phyloP scores from a whole-genome alignment of 2,888 invertebrate genomes.

The Nomada fabriciana region DNA sequence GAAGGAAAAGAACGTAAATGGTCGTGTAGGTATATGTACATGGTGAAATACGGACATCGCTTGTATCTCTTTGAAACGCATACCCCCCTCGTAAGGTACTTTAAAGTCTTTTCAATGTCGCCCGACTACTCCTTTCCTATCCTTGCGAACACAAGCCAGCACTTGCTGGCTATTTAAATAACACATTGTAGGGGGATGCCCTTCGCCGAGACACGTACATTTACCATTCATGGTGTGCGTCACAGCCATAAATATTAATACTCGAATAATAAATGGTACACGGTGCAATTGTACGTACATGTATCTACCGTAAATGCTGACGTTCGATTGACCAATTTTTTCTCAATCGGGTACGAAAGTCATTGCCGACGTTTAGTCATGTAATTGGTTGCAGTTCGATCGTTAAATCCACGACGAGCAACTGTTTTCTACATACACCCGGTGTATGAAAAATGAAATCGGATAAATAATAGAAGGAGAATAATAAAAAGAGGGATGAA shows the following conservation, averaged over 20 bases:
- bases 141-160: slow-evolving; percentile 28
- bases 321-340: slow-evolving; percentile 31
- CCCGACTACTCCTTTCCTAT: slow-evolving; percentile 22
- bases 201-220: slow-evolving; percentile 41
- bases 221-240: slow-evolving; percentile 48
- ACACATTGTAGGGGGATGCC: slow-evolving; percentile 20
- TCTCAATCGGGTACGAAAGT: slow-evolving; percentile 2
- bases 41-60: slow-evolving; percentile 29
- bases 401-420: slow-evolving; percentile 17
- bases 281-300: slow-evolving; percentile 1
- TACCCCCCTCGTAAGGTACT: slow-evolving; percentile 5
- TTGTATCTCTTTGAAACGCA: slow-evolving; percentile 33
- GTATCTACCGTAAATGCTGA: slow-evolving; percentile 24
- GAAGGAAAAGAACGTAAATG: slow-evolving; percentile 9
- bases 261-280: slow-evolving; percentile 27
- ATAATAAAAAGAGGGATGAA: not conserved
- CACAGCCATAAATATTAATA: slow-evolving; percentile 59
- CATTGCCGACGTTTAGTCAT: slow-evolving; percentile 4
- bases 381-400: slow-evolving; percentile 13
- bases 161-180: slow-evolving; percentile 42
- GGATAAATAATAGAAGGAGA: not conserved
- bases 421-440: slow-evolving; percentile 1
- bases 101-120: slow-evolving; percentile 21
- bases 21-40: slow-evolving; percentile 34
- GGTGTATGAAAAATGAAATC: not conserved